Conservation (phyloP, 1,140 invertebrate species). For the Bicyclus anynana region DNA sequence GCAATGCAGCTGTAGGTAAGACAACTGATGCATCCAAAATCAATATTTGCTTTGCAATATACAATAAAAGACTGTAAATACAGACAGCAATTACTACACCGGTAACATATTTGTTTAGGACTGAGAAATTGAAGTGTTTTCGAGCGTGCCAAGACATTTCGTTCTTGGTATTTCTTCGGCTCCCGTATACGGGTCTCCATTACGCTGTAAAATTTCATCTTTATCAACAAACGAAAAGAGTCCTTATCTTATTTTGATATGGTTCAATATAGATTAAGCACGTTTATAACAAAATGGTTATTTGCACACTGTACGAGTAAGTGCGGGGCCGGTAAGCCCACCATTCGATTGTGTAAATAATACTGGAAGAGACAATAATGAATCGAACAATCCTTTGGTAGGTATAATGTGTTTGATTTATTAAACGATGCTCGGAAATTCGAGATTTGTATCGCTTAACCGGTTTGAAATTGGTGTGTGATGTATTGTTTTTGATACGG, state of each 20-base stretch:
- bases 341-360: conserved; percentile 66
- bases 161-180: conserved; percentile 63
- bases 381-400: conserved; percentile 61
- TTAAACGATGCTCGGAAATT: conserved; percentile 44
- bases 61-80: conserved; percentile 75
- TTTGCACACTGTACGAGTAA: conserved; percentile 25
- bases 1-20: conserved; percentile 57
- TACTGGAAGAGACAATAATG: conserved; percentile 66
- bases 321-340: conserved; percentile 47
- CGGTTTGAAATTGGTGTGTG: conserved; percentile 30
- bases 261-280: conserved; percentile 3
- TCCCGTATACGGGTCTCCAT: conserved; percentile 23
- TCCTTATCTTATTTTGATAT: conserved; percentile 12
- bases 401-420: conserved; percentile 71
- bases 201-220: background rate
- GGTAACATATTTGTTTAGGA: conserved; percentile 76
- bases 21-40: conserved; percentile 67
- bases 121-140: conserved; percentile 73
- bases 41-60: conserved; percentile 72
- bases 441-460: conserved; percentile 27
- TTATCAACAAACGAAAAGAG: background rate
- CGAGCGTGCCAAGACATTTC: conserved; percentile 67
- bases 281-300: conserved; percentile 6
- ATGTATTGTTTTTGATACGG: conserved; percentile 35
- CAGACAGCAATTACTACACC: conserved; percentile 71